Percentiles rank a stretch among this genome's conserved stretches.
phyloP scores from a whole-genome alignment of 2,113 vertebrate species.

The Tinamus guttatus region DNA sequence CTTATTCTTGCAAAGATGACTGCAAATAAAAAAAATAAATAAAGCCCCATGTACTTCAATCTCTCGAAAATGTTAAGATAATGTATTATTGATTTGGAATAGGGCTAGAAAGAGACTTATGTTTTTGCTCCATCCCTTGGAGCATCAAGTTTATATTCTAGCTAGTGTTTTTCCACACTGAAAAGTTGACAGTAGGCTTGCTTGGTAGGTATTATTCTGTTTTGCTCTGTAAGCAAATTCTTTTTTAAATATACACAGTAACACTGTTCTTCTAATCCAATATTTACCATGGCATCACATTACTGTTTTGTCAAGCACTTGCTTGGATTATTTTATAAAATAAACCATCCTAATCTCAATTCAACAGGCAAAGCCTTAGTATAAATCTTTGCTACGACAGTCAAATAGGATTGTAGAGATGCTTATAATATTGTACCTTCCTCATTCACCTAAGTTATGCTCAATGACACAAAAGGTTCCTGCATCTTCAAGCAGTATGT shows the following conservation, averaged over 20 bases:
- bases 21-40: background rate
- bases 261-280: background rate
- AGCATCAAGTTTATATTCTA: background rate
- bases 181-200: background rate
- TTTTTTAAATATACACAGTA: background rate
- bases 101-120: background rate
- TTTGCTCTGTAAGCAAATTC: background rate
- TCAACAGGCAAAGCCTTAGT: background rate
- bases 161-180: background rate
- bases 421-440: background rate
- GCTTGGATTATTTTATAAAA: background rate
- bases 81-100: background rate
- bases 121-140: background rate
- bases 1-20: background rate
- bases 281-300: background rate
- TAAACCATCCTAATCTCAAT: background rate
- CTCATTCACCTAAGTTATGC: background rate
- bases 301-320: background rate
- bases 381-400: background rate
- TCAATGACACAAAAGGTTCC: background rate
- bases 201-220: background rate
- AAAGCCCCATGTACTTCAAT: background rate
- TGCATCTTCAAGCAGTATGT: background rate
- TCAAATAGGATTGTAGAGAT: background rate
- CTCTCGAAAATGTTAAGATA: background rate